Conservation (phyloP, 2,113 vertebrate genomes). For the Elaphurus davidianus region DNA sequence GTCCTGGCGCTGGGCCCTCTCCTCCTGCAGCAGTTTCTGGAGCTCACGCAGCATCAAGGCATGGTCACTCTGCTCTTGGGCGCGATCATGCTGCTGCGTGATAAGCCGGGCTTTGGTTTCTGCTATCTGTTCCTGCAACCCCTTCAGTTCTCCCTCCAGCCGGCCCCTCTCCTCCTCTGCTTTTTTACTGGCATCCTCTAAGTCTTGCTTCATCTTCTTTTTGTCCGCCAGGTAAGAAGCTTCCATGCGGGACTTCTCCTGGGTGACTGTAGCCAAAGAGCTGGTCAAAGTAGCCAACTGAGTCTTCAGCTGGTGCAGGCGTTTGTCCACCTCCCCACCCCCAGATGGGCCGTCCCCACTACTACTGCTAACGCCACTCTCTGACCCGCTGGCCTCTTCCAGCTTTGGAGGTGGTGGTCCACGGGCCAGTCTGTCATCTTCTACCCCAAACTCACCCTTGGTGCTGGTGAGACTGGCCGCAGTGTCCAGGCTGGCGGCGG, state of each 20-base stretch:
- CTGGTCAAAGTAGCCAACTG: constrained; percentile 92
- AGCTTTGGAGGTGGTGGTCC: constrained; percentile 2
- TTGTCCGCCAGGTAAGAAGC: constrained; percentile 94
- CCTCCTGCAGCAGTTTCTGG: constrained; percentile 90
- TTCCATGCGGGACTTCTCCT: constrained; percentile 97
- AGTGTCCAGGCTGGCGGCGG: constrained; percentile 81
- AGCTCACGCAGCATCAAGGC: constrained; percentile 93
- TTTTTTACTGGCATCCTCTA: constrained; percentile 84
- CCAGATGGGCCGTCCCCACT: constrained; percentile 71
- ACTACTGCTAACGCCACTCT: constrained; percentile 82
- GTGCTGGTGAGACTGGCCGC: constrained; percentile 79
- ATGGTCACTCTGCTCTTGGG: constrained; percentile 92
- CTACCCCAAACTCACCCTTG: constrained; percentile 82
- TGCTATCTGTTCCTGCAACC: constrained; percentile 86
- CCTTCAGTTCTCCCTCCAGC: constrained; percentile 81
- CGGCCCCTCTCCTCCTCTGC: constrained; percentile 69
- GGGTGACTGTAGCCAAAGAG: constrained; percentile 91
- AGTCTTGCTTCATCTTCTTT: constrained; percentile 90
- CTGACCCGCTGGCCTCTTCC: constrained; percentile 80
- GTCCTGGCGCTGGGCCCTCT: constrained; percentile 84
- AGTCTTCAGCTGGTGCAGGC: constrained; percentile 84
- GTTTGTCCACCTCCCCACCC: constrained; percentile 78
- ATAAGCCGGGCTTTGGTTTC: constrained; percentile 91
- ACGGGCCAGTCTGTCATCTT: constrained; percentile 61
- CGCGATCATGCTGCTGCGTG: constrained; percentile 92